phyloP scores from a whole-genome alignment of 2,113 vertebrate genomes.

The Anarhynchus alexandrinus region DNA sequence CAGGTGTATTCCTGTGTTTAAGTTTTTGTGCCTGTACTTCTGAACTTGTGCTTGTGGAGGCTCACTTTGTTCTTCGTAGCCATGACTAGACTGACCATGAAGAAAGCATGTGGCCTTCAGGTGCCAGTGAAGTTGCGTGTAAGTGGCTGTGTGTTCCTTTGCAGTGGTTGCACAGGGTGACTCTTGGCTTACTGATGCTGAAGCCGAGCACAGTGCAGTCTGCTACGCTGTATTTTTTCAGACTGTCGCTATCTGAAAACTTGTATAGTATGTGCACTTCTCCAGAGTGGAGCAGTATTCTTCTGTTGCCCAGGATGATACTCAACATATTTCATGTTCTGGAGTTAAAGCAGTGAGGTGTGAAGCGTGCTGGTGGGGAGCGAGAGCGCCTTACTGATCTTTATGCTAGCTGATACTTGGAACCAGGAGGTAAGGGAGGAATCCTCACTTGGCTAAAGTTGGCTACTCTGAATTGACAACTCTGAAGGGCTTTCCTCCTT shows the following conservation, averaged over 20 bases:
- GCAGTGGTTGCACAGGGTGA: accelerated
- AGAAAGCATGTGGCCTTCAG: background rate
- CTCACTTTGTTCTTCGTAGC: accelerated
- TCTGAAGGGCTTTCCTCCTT: background rate
- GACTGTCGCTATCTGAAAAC: accelerated
- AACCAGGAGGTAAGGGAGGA: background rate
- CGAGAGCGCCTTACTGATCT: accelerated
- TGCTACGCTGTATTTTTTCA: background rate
- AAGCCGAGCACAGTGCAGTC: background rate
- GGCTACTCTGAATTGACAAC: background rate
- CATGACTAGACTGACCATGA: accelerated
- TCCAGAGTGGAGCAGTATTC: background rate
- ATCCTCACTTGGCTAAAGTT: background rate
- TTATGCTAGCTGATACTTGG: no score
- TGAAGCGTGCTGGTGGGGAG: background rate
- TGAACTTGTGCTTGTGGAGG: background rate
- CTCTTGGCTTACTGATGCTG: background rate
- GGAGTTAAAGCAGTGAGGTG: background rate
- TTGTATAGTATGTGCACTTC: accelerated
- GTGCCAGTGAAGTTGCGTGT: background rate
- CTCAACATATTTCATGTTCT: accelerated
- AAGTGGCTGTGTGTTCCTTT: accelerated
- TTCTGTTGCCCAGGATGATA: background rate
- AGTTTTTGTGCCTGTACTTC: background rate
- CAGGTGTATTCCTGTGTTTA: accelerated